phyloP scores from a whole-genome alignment of 1,140 invertebrate species.

The Rhagoletis zephyria region DNA sequence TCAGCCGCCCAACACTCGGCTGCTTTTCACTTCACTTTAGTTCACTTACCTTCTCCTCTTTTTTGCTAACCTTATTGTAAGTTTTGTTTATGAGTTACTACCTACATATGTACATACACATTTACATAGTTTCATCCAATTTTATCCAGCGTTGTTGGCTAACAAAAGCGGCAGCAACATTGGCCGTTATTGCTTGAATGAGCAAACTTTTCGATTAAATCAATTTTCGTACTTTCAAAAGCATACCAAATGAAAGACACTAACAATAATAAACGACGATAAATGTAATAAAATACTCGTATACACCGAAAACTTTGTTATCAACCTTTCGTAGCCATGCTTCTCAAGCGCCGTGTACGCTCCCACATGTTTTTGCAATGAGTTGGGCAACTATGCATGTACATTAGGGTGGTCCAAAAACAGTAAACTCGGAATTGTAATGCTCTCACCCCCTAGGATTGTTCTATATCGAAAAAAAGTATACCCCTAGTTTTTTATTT shows the following conservation, averaged over 20 bases:
- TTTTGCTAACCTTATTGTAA: background rate
- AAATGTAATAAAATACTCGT: slow-evolving; percentile 11
- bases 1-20: background rate
- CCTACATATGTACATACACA: background rate
- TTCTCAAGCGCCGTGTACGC: background rate
- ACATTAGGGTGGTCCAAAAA: too few species aligned
- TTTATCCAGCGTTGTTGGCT: background rate
- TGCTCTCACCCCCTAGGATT: too few species aligned
- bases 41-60: background rate
- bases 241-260: background rate
- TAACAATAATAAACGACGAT: background rate
- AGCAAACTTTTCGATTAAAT: slow-evolving; percentile 45
- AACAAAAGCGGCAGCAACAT: slow-evolving; percentile 9
- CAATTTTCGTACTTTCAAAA: slow-evolving; percentile 38
- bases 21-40: background rate
- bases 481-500: too few species aligned
- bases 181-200: slow-evolving; percentile 24
- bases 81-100: background rate
- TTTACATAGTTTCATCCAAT: background rate
- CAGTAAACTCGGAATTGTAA: too few species aligned
- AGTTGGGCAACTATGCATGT: too few species aligned
- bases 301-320: background rate
- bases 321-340: background rate
- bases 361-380: background rate
- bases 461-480: too few species aligned